Percentiles rank a stretch among this genome's conserved stretches.
Evolutionary conservation across 37 sponge, comb jelly and placozoan genomes (phyloP).

Genomic region (Aphrocallistes beatrix): DNA sequence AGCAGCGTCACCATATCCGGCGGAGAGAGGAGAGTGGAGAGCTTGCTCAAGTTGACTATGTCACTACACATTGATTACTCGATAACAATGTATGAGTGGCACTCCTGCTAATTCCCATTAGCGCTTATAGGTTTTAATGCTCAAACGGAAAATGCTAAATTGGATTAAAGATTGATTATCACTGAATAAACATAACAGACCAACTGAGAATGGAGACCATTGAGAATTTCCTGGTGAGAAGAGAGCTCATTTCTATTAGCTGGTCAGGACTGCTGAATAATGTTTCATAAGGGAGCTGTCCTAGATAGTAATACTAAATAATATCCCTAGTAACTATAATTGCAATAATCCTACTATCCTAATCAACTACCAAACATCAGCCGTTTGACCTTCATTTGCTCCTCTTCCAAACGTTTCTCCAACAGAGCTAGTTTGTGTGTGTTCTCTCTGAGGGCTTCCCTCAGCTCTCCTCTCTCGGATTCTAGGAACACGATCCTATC

Average conservation of each 20-base stretch:
- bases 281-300: conserved; percentile 40
- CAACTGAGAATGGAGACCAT: conserved; percentile 45
- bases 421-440: conserved; percentile 16
- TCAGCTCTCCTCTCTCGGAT: conserved; percentile 28
- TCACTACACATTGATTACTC: conserved; percentile 35
- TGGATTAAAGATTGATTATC: too few relatives aligned
- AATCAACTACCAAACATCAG: conserved; percentile 41
- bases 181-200: too few relatives aligned
- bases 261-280: conserved; percentile 7
- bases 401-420: conserved; percentile 23
- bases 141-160: too few relatives aligned
- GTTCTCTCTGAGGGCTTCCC: conserved; percentile 3
- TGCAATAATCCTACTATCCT: not conserved
- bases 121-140: too few relatives aligned
- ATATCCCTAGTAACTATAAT: not conserved
- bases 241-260: not conserved
- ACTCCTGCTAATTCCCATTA: too few relatives aligned
- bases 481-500: conserved; percentile 18
- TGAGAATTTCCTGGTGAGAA: conserved; percentile 29
- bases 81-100: too few relatives aligned
- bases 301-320: conserved; percentile 10
- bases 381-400: conserved; percentile 26
- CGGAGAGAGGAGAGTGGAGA: conserved; percentile 38
- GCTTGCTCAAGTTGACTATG: conserved; percentile 40
- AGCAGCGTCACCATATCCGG: conserved; percentile 35